Percentiles rank a stretch among this genome's conserved stretches.
Evolutionary conservation across 2,888 invertebrate genomes (phyloP).

Genomic region (Norana najaformis): DNA sequence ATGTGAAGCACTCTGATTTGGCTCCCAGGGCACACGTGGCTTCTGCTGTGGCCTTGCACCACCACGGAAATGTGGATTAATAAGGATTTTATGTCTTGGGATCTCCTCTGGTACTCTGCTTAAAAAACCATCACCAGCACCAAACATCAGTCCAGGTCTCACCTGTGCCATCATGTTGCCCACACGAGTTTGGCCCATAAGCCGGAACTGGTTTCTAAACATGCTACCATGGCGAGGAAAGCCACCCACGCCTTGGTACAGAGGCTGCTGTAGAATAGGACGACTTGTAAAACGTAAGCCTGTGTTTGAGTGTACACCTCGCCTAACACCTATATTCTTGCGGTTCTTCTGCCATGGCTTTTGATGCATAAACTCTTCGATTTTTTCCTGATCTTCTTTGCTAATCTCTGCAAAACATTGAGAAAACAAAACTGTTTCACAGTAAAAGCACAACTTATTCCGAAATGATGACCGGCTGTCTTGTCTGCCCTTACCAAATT

Average conservation of each 20-base stretch:
- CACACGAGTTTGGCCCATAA: neutral
- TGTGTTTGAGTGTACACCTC: neutral
- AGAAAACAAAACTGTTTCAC: neutral
- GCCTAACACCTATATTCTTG: neutral
- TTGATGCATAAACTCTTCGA: neutral
- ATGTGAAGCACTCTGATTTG: neutral
- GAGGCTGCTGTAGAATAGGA: neutral
- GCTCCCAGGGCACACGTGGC: neutral
- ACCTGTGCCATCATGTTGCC: neutral
- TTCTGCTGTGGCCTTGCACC: neutral
- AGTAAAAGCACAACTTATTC: neutral
- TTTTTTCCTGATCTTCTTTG: constrained; percentile 1
- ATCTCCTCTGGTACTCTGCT: neutral
- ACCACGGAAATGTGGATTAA: constrained; percentile 18
- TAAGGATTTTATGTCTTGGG: neutral
- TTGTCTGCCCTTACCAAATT: neutral
- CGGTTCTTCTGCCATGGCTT: constrained; percentile 20
- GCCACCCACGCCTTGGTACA: neutral
- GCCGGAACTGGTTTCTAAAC: neutral
- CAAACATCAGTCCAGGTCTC: constrained; percentile 24
- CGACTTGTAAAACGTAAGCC: neutral
- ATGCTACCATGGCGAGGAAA: neutral
- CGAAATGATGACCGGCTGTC: neutral
- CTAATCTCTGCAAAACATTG: neutral
- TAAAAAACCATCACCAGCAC: neutral